Base-by-base conservation (phyloP, 92 coral and sea anemone species). In the Anthopleura xanthogrammica region DNA sequence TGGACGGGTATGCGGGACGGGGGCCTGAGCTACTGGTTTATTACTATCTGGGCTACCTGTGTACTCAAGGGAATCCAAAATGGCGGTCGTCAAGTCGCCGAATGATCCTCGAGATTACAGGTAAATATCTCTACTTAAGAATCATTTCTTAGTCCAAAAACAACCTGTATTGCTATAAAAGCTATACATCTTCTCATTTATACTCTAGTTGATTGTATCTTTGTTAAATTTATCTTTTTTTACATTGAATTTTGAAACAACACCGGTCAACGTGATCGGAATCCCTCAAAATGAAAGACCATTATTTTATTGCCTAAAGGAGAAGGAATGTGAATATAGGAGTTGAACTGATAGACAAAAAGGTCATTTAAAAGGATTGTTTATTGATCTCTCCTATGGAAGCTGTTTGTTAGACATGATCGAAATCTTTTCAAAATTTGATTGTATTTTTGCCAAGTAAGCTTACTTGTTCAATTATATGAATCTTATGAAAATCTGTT, bases 81-180 rank as follows among this genome's bases (percentile, higher is more conserved):
- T 93, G 97, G 97, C 92, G 97, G 88, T 90, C 79, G 92, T 86
- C 41, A 93, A 90, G 91, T 90, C 97, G 36, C 92, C 92, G 60
- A 93, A 90, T 86, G 97, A 93, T 71, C 92, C 89, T 8, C 84
- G 97, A 73, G 97, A 90, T 10, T 93, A 93, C 91, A 88, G 97
- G 97, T 93, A 80, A 41, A 79, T 20, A 62, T 60, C 68, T 60
- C 76, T 72, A 72, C 6, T 36, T 13, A 62, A 20, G 19, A 20
- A 20, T 7, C 24, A 9, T 54, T 14, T 3, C 20, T 23, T 62
- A 7, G 5, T 20, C 3, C 36, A 20, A 62, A 62, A 62, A 20
- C 12, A 20, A 14, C 36, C 7, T 23, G 12, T 62, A 20, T 19
- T 62, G 4, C 4, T 62, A 62, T 62, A 20, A 62, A 20, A 62